phyloP scores from a whole-genome alignment of 2,113 vertebrate genomes.

The Cololabis saira region DNA sequence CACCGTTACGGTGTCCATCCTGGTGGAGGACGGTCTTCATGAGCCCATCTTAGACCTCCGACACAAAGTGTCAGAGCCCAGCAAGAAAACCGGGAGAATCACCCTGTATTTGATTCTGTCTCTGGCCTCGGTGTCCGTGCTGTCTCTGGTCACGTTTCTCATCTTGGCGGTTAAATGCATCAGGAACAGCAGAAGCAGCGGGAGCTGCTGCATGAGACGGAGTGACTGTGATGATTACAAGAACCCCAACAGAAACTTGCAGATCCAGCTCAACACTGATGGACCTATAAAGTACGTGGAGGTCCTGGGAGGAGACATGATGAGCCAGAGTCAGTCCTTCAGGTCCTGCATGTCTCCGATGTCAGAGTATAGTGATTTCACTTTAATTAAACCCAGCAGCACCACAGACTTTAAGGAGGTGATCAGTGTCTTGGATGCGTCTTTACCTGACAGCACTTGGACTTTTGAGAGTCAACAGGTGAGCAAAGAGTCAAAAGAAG shows the following conservation, averaged over 20 bases:
- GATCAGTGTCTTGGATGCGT: background rate
- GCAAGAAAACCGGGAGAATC: slow-evolving; percentile 71
- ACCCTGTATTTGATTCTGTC: slow-evolving; percentile 69
- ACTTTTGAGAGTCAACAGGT: slow-evolving; percentile 66
- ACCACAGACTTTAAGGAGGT: slow-evolving; percentile 32
- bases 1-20: slow-evolving; percentile 79
- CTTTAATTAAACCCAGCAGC: slow-evolving; percentile 83
- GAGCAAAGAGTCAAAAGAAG: background rate
- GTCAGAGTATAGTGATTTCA: slow-evolving; percentile 87
- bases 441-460: slow-evolving; percentile 32
- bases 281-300: slow-evolving; percentile 86
- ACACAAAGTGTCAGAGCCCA: slow-evolving; percentile 48
- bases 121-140: slow-evolving; percentile 75
- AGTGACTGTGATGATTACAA: slow-evolving; percentile 61
- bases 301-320: slow-evolving; percentile 81
- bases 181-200: slow-evolving; percentile 53
- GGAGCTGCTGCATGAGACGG: slow-evolving; percentile 75
- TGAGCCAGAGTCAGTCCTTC: slow-evolving; percentile 81
- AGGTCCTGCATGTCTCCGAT: slow-evolving; percentile 85
- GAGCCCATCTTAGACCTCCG: slow-evolving; percentile 74
- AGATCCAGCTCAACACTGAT: slow-evolving; percentile 79
- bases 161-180: slow-evolving; percentile 68
- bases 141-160: slow-evolving; percentile 79
- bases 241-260: slow-evolving; percentile 74
- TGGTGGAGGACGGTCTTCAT: slow-evolving; percentile 68